phyloP scores from a whole-genome alignment of 1,140 invertebrate species.

The Temnothorax nylanderi region DNA sequence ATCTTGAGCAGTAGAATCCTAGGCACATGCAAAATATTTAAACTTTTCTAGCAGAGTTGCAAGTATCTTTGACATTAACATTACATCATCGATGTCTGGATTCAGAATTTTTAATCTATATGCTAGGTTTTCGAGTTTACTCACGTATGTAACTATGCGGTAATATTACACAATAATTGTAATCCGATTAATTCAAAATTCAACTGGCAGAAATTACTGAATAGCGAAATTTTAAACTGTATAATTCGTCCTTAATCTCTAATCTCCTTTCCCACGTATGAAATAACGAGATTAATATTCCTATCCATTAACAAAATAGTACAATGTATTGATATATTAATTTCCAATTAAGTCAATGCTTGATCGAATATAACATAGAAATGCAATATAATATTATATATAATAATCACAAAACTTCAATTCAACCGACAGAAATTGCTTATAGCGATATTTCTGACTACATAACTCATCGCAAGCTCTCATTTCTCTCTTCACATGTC shows the following conservation, averaged over 20 bases:
- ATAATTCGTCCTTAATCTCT: not conserved
- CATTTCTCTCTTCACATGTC: no score
- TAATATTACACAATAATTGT: not conserved
- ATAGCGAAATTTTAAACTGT: not conserved
- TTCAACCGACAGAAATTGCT: not conserved
- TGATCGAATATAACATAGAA: not conserved
- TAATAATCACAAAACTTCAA: not conserved
- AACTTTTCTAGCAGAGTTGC: no score
- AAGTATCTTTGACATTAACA: no score
- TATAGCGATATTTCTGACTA: not conserved
- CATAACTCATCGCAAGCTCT: not conserved
- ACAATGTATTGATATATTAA: no score
- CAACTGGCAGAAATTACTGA: not conserved
- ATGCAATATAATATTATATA: not conserved
- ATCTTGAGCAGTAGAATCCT: no score
- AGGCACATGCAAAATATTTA: no score
- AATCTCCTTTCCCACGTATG: not conserved
- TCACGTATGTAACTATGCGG: no score
- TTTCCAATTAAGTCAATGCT: not conserved
- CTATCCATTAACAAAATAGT: no score
- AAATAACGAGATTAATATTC: not conserved
- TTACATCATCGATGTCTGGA: no score
- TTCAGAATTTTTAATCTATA: no score
- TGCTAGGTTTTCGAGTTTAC: no score
- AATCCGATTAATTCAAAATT: not conserved